phyloP scores from a whole-genome alignment of 2,888 invertebrate species.

The Philhelius pedissequus region DNA sequence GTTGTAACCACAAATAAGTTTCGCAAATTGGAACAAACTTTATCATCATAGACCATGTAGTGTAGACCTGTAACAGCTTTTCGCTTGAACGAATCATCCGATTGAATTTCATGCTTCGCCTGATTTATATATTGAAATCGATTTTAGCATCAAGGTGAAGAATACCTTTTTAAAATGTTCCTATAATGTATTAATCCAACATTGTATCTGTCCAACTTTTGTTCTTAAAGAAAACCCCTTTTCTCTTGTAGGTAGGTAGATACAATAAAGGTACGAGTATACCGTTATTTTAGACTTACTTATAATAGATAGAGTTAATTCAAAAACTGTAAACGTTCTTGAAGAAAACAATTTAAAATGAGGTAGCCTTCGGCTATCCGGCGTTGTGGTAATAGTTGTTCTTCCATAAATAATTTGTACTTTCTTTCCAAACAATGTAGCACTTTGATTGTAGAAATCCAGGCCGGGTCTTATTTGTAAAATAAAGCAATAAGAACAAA shows the following conservation, averaged over 20 bases:
- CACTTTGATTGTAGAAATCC: background rate
- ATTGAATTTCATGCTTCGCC: slow-evolving; percentile 46
- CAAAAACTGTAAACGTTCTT: slow-evolving; percentile 9
- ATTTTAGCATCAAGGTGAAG: slow-evolving; percentile 17
- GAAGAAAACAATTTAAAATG: slow-evolving; percentile 15
- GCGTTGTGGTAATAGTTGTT: background rate
- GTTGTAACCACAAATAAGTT: background rate
- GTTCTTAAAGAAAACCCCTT: background rate
- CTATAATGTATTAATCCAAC: background rate
- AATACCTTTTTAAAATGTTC: too few relatives aligned
- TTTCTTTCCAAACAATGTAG: slow-evolving; percentile 38
- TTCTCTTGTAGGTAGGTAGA: too few relatives aligned
- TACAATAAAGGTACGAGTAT: background rate
- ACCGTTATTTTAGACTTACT: background rate
- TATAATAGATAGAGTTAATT: background rate
- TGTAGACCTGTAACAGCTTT: background rate
- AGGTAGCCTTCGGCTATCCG: background rate
- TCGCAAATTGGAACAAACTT: background rate
- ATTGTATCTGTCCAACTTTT: background rate
- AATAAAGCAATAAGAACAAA: background rate
- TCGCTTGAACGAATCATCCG: slow-evolving; percentile 22
- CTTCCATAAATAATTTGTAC: slow-evolving; percentile 37
- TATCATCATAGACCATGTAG: background rate
- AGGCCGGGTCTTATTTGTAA: background rate
- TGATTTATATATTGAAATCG: background rate